Conservation (phyloP, 2,888 invertebrate species). For the Ectemnius lituratus region DNA sequence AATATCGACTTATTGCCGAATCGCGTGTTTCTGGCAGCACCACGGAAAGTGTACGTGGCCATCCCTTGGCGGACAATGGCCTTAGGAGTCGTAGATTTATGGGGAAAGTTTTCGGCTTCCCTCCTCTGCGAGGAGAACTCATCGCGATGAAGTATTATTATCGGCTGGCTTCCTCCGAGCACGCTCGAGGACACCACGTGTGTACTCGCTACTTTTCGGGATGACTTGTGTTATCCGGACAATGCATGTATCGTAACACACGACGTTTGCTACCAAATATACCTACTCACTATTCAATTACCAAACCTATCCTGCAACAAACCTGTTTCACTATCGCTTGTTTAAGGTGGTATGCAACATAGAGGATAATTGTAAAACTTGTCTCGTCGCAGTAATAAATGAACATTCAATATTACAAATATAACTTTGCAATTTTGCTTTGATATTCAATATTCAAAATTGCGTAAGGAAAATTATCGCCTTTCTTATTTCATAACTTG, state of each 20-base stretch:
- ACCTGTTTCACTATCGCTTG: too few relatives aligned
- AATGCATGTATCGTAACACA: slow-evolving; percentile 29
- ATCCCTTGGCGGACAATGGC: slow-evolving; percentile 56
- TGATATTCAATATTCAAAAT: not conserved
- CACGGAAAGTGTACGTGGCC: slow-evolving; percentile 21
- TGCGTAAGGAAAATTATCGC: too few relatives aligned
- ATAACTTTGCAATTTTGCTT: too few relatives aligned
- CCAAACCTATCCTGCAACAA: too few relatives aligned
- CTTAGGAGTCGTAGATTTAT: slow-evolving; percentile 64
- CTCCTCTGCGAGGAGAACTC: slow-evolving; percentile 37
- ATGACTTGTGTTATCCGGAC: slow-evolving; percentile 39
- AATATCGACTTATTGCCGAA: slow-evolving; percentile 23
- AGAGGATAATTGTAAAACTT: too few relatives aligned
- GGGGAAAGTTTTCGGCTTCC: slow-evolving; percentile 63
- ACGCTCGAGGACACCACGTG: slow-evolving; percentile 13
- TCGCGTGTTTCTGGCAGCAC: slow-evolving; percentile 8
- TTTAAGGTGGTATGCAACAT: too few relatives aligned
- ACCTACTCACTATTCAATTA: too few relatives aligned
- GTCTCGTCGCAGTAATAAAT: too few relatives aligned
- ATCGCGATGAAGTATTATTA: slow-evolving; percentile 44
- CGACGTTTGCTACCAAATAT: slow-evolving; percentile 27
- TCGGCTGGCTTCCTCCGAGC: slow-evolving; percentile 33
- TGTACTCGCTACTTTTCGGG: slow-evolving; percentile 22
- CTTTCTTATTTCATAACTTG: not conserved
- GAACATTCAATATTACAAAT: too few relatives aligned